A percentile compares a stretch with the other conserved stretches of the same genome.
Conservation (phyloP, 2,797 vertebrate genomes). For the Coracias cyanogaster region DNA sequence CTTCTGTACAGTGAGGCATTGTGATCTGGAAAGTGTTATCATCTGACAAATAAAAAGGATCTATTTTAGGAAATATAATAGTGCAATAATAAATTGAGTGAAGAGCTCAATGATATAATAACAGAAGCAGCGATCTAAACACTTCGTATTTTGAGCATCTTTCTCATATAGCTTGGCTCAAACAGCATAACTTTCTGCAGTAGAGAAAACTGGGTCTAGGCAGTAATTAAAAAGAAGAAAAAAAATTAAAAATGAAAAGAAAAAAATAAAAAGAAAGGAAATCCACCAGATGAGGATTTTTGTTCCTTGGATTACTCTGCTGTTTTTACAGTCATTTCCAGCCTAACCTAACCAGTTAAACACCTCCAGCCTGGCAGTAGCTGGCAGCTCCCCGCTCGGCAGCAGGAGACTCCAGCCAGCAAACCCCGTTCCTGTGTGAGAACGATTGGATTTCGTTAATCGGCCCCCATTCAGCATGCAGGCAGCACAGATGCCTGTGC, state of each 20-base stretch:
- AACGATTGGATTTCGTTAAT: rapidly evolving
- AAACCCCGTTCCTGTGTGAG: rapidly evolving
- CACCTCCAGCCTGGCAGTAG: not conserved
- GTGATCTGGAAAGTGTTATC: not conserved
- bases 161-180: not conserved
- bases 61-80: not conserved
- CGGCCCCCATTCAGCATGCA: rapidly evolving
- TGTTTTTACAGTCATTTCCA: not conserved
- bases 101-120: not conserved
- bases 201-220: not conserved
- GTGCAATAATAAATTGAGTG: not conserved
- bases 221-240: not conserved
- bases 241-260: not conserved
- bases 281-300: not conserved
- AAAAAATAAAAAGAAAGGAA: not conserved
- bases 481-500: rapidly evolving
- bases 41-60: not conserved
- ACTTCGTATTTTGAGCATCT: not conserved
- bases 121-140: not conserved
- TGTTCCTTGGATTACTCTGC: not conserved
- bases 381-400: rapidly evolving
- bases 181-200: not conserved
- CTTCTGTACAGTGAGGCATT: not conserved
- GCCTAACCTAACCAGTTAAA: not conserved
- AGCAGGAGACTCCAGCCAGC: rapidly evolving